Evolutionary conservation across 1,140 invertebrate species (phyloP), one percentile per base, ranked within the genome.

Genomic region (Brachionus sp.): DNA sequence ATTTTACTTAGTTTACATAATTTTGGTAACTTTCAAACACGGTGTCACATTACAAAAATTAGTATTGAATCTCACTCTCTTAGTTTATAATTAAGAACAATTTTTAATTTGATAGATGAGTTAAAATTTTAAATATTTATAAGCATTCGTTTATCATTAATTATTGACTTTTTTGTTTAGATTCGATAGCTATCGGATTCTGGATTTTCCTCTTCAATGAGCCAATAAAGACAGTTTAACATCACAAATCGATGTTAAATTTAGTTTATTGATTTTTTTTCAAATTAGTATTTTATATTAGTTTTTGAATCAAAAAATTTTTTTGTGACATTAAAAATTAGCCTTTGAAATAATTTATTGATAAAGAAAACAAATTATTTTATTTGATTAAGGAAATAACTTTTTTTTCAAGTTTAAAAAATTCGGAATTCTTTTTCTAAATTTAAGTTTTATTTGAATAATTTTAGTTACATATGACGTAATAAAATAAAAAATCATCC

Each of bases 1-100:
- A 25, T 57, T 57, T 57, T 57, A 57, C 50, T 57, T 57, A 57
- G n/a, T 57, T 57, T 57, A 57, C 50, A 57, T 57, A 57, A 57
- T 57, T 50, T 57, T 57, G 50, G 3, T 57, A 19, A 7, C 50
- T 57, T 23, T 57, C n/a, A 19, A 25, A 57, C 16, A 19, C 19
- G 50, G 50, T 57, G 50, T 57, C 50, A 19, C 50, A 57, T 57
- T 57, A 57, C 50, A 23, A 9, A 57, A 16, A 57, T 57, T 7
- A 57, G 2, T 57, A 57, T 19, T 57, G 4, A n/a, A 57, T 57
- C 16, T 57, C 50, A 57, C 19, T 7, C n/a, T 57, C 7, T 5
- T 7, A 57, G 5, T 57, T 5, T 57, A 57, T 19, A 19, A 16
- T 42, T 42, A 42, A 42, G 39, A 42, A 13, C 7, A 42, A 10